A percentile compares a stretch with the other conserved stretches of the same genome.
Conservation (phyloP, 2,888 invertebrate species). For the Iphiclides podalirius region DNA sequence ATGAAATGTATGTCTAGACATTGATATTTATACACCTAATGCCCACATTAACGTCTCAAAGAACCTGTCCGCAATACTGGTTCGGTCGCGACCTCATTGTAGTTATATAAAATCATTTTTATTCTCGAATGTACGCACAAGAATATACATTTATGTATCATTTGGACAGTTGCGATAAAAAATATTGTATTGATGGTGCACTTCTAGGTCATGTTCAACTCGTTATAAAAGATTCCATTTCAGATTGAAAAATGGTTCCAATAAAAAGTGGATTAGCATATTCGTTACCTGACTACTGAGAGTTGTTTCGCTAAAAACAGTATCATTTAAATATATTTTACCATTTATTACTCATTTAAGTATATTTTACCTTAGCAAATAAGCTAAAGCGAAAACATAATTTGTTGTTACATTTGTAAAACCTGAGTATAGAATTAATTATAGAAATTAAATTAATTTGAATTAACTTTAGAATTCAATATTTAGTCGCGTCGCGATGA, state of each 20-base stretch:
- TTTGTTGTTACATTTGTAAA: too few relatives aligned
- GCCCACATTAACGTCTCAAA: slow-evolving; percentile 1
- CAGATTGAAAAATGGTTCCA: background rate
- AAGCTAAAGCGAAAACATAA: too few relatives aligned
- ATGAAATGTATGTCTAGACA: slow-evolving; percentile 9
- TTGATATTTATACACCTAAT: slow-evolving; percentile 5
- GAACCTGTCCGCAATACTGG: slow-evolving; percentile 3
- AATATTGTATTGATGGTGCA: background rate
- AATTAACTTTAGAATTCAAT: background rate
- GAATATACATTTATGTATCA: background rate
- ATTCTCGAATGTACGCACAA: background rate
- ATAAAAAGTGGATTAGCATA: background rate
- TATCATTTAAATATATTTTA: too few relatives aligned
- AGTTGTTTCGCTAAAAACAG: background rate
- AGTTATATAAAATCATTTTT: background rate
- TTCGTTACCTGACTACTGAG: background rate
- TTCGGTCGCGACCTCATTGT: slow-evolving; percentile 1
- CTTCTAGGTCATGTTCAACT: background rate
- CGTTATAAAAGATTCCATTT: background rate
- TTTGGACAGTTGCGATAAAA: background rate
- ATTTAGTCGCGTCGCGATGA: background rate
- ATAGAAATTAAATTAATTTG: too few relatives aligned
- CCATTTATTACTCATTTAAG: too few relatives aligned
- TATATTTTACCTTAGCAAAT: too few relatives aligned
- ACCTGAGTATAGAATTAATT: too few relatives aligned